Base-by-base conservation (phyloP, 2,888 invertebrate genomes). In the Axea sp. region DNA sequence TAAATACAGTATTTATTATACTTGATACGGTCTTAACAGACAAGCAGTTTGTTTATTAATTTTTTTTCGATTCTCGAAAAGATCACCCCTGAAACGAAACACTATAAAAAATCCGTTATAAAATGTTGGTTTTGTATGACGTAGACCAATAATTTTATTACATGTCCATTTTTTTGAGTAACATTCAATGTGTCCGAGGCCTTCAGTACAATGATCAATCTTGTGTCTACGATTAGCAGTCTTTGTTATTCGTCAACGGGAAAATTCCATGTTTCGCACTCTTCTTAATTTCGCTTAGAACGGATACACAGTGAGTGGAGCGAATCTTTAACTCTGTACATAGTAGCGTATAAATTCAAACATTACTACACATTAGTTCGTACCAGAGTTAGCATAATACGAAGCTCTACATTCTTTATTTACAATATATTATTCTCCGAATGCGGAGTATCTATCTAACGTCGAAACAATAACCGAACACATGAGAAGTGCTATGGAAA, bases 21-120 rank as follows among this genome's bases (percentile, higher is more conserved):
- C 37, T 22, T 41, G 37, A 7, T 51, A 49, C 28, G 19, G 37
- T n/a, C 39, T 41, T 17, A 37, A 24, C 45, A 17, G 39, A 35
- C 12, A 30, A 17, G 24, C 26, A 35, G 22, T 39, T 41, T 22
- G 8, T 33, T 30, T n/a, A 35, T 51, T 28, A 8, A 59, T 45
- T 28, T 35, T 15, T 30, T 22, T 6, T 22, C 14, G 35, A 30
- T 60, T 31, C 1, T 12, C 31, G 12, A 5, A 31, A 5, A 1
- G 5, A 5, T 12, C 11, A 15, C 4, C 15, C 1, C 1, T 5
- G n/a, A n/a, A 76, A 75, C 64, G 45, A 75, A 78, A 75, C 59
- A 65, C 78, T 75, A 78, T 84, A 83, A 77, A 83, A 84, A 83
- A 83, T 79, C 74, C 59, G 75, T 80, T 83, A 82, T 71, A 83